A percentile compares a stretch with the other conserved stretches of the same genome.
Evolutionary conservation across 2,113 vertebrate genomes (phyloP).

Genomic region (Procavia capensis): DNA sequence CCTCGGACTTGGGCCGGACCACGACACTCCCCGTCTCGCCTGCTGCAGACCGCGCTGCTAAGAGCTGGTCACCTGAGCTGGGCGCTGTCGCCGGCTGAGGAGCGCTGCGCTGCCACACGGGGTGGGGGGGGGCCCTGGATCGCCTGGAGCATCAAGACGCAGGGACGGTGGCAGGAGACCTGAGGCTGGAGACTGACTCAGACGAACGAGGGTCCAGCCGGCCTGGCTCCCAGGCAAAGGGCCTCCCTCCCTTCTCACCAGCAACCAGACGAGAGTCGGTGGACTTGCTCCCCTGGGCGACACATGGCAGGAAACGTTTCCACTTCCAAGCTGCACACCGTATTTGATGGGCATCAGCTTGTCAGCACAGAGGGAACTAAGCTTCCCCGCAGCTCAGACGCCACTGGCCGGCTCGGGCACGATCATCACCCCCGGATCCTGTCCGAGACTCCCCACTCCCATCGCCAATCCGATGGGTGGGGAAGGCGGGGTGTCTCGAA

Average conservation of each 20-base stretch:
- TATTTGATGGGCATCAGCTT: slow-evolving; percentile 51
- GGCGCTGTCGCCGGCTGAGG: neutral
- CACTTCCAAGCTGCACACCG: slow-evolving; percentile 52
- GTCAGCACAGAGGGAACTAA: neutral
- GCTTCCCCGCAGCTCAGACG: neutral
- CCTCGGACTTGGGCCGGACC: neutral
- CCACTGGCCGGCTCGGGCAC: neutral
- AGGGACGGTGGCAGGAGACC: neutral
- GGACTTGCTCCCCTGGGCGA: neutral
- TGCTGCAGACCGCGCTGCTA: neutral
- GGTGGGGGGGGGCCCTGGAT: neutral
- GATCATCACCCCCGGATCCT: neutral
- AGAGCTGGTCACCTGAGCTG: neutral
- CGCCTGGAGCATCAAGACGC: neutral
- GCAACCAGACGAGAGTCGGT: neutral
- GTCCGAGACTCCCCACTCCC: neutral
- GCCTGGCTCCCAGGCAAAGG: neutral
- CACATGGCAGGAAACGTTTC: slow-evolving; percentile 4
- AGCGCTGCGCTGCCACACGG: neutral
- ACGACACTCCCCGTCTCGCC: neutral
- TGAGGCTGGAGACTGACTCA: neutral
- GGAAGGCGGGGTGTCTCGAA: neutral
- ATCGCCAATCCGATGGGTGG: neutral
- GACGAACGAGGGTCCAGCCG: neutral
- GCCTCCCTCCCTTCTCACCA: neutral